Evolutionary conservation across 2,888 invertebrate genomes (phyloP), one percentile per base, ranked within the genome.

Genomic region (Drosophila dives): DNA sequence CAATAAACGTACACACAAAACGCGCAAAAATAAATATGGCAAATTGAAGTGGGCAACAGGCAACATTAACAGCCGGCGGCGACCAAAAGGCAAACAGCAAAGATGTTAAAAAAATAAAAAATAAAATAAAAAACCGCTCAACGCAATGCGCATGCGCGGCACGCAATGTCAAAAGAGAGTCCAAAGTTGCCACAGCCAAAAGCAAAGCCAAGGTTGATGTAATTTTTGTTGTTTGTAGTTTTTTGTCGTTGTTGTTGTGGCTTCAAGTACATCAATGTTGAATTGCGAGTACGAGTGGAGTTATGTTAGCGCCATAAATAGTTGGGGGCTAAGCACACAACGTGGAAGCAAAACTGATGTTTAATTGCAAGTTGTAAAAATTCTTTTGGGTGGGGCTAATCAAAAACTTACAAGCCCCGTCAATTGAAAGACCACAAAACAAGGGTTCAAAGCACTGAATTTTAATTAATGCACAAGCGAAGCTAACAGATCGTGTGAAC

Each of bases 121-220:
- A 63, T 63, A 49, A 50, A 58, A 61, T 17, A 69, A 65, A 68
- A 71, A 69, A 36, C 69, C 33, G 66, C 48, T 38, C 60, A 78
- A 81, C 70, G 79, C 71, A 89, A 71, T 72, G 89, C 86, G 82
- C 85, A 89, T 86, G 87, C 89, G 87, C 89, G 77, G 64, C 89
- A 89, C 82, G 90, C 90, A 85, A 89, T 74, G 77, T 72, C 88
- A 77, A 86, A 87, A 83, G 78, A 87, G 68, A 69, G 64, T 60
- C 64, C 38, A 61, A 63, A 59, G 79, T 55, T 68, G 64, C 63
- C 59, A 60, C 40, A 68, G 61, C 64, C 70, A 75, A 81, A 80
- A 75, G 65, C 80, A 80, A 81, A 79, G 80, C 82, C 80, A 81
- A 81, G 82, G 81, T 79, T 82, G 79, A 34, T 76, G 81, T 79